Base-by-base conservation (phyloP, 2,888 invertebrate species). In the Bombyx huttoni region DNA sequence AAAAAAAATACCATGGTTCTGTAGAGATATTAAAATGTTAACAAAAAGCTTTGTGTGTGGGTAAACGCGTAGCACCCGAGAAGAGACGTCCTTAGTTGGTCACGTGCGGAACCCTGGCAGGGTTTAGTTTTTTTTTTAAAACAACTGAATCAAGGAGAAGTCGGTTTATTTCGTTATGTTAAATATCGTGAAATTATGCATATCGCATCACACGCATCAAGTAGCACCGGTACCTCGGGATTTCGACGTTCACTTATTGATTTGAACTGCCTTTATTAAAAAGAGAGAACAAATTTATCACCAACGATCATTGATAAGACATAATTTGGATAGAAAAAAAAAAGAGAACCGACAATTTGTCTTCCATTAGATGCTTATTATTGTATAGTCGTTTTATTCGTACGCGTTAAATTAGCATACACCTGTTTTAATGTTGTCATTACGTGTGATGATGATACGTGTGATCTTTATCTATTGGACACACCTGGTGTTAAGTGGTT, bases 101-200 rank as follows among this genome's bases (percentile, higher is more conserved):
- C 24, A 5, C 7, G 6, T 40, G 12, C 40, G 12, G 40, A 40
- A 40, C 40, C 40, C 24, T 2, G 7, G 3, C 40, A 40, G 3
- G 40, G 7, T 10, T 40, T 12, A 7, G 12, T 12, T 48, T 51
- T 35, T 45, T 49, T 35, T 40, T 24, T 24, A 24, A 40, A 50
- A 50, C 48, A 34, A 35, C 56, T 59, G 64, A 68, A 65, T 70
- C 61, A 67, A 64, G 62, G 56, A 58, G 63, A 24, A 57, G 60
- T 64, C 65, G 62, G 69, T 68, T 73, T 80, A 81, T 84, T 86
- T 85, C 83, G 84, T 86, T 85, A 86, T 84, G 79, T 81, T 75
- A 78, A 85, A 84, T 84, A 79, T 79, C 75, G 74, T 70, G 77
- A 78, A 81, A 84, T 81, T 85, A 83, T 84, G 82, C 83, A 80